Conservation (phyloP, 2,113 vertebrate genomes). For the Stigmatopora nigra region DNA sequence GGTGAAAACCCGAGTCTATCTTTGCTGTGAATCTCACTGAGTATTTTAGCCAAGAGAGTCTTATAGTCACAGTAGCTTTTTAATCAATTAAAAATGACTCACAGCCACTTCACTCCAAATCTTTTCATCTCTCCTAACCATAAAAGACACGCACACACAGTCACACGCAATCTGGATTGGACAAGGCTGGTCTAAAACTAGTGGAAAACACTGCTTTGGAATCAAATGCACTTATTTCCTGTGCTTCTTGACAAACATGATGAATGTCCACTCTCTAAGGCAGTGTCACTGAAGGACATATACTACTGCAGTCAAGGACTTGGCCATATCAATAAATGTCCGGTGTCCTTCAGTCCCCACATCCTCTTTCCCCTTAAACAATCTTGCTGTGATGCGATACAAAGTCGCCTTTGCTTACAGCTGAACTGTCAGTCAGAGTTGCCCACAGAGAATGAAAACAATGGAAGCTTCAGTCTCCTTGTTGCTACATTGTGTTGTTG, state of each 20-base stretch:
- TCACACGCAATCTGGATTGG: slow-evolving; percentile 12
- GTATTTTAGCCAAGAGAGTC: slow-evolving; percentile 50
- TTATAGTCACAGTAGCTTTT: slow-evolving; percentile 52
- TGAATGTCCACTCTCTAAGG: slow-evolving; percentile 64
- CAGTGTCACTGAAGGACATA: slow-evolving; percentile 61
- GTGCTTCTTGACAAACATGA: slow-evolving; percentile 62
- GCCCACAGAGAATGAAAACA: slow-evolving; percentile 44
- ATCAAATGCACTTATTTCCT: slow-evolving; percentile 45
- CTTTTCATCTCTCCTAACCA: slow-evolving; percentile 47
- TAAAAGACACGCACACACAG: slow-evolving; percentile 3
- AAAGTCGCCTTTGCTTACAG: slow-evolving; percentile 57
- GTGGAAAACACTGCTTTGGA: slow-evolving; percentile 37
- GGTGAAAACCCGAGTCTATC: slow-evolving; percentile 48
- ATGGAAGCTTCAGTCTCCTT: slow-evolving; percentile 46
- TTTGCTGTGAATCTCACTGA: slow-evolving; percentile 38
- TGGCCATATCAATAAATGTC: slow-evolving; percentile 61
- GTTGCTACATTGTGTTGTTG: slow-evolving; percentile 50
- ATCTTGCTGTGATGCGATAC: slow-evolving; percentile 42
- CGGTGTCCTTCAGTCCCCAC: slow-evolving; percentile 47
- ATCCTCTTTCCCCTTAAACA: slow-evolving; percentile 52
- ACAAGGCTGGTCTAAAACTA: slow-evolving; percentile 33
- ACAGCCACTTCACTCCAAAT: slow-evolving; percentile 53
- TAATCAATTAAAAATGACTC: slow-evolving; percentile 60
- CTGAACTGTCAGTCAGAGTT: slow-evolving; percentile 53
- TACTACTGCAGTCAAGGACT: slow-evolving; percentile 59